phyloP scores from a whole-genome alignment of 2,888 invertebrate species.

The Nomada flava region DNA sequence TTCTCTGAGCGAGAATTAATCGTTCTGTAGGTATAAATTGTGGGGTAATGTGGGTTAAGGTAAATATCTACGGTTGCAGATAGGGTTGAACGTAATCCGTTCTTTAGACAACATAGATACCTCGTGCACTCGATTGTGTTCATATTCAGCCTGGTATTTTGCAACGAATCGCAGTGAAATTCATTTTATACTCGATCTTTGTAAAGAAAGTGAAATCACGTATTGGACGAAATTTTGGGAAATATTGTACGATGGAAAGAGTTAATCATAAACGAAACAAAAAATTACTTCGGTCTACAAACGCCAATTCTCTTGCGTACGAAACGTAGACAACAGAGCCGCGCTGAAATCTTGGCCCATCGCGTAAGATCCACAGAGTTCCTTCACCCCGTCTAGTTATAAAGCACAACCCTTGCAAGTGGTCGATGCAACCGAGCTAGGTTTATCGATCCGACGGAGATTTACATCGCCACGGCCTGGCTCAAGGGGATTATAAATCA shows the following conservation, averaged over 20 bases:
- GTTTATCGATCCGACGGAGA: constrained; percentile 80
- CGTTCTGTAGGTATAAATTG: constrained; percentile 4
- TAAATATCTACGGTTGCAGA: background rate
- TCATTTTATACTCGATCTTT: background rate
- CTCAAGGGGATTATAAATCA: constrained; percentile 78
- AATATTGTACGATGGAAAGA: background rate
- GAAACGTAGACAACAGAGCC: constrained; percentile 26
- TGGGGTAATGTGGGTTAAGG: background rate
- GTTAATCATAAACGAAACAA: constrained; percentile 10
- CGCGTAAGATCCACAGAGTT: constrained; percentile 73
- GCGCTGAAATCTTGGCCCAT: constrained; percentile 61
- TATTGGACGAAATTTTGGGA: no score
- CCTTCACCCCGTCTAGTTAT: constrained; percentile 78
- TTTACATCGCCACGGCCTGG: constrained; percentile 78
- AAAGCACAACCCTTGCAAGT: constrained; percentile 74
- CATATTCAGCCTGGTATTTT: no score
- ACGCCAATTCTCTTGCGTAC: constrained; percentile 9
- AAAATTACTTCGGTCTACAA: constrained; percentile 8
- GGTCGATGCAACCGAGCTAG: constrained; percentile 69
- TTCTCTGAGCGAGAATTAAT: constrained; percentile 34
- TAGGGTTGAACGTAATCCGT: background rate
- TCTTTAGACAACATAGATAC: background rate
- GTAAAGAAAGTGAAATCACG: no score
- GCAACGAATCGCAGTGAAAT: no score
- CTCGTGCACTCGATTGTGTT: background rate